phyloP scores from a whole-genome alignment of 2,797 vertebrate genomes.

The Schizothorax lantsangensis region DNA sequence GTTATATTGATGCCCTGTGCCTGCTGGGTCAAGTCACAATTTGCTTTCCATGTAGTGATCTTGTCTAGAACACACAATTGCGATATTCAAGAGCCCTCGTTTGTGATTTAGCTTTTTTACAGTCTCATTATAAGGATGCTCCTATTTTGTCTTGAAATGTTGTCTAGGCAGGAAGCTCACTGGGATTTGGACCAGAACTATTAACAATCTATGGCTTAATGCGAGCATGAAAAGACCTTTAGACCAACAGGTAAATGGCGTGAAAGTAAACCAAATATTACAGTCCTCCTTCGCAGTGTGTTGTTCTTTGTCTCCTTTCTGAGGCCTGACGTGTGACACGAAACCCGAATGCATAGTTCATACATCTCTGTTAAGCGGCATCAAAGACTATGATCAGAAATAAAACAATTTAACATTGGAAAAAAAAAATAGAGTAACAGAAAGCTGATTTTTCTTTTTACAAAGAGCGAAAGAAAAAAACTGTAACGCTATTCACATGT shows the following conservation, averaged over 20 bases:
- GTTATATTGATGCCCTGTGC: not conserved
- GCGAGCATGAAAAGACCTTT: constrained; percentile 3
- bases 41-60: not conserved
- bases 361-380: constrained; percentile 51
- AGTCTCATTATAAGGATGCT: too few relatives aligned
- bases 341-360: constrained; percentile 69
- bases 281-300: constrained; percentile 52
- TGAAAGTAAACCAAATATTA: constrained; percentile 20
- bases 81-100: not conserved
- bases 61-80: not conserved
- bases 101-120: not conserved
- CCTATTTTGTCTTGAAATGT: not conserved
- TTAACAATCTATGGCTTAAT: not conserved
- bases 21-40: not conserved
- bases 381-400: constrained; percentile 65
- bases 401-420: constrained; percentile 68
- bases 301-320: constrained; percentile 27
- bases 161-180: not conserved
- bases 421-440: constrained; percentile 58
- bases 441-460: constrained; percentile 65
- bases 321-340: constrained; percentile 35
- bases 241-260: not conserved
- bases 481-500: constrained; percentile 85
- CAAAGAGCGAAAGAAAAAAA: constrained; percentile 34
- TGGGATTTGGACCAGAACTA: constrained; percentile 6